Conservation (phyloP, 2,888 invertebrate species). For the Drosophila pullipes region DNA sequence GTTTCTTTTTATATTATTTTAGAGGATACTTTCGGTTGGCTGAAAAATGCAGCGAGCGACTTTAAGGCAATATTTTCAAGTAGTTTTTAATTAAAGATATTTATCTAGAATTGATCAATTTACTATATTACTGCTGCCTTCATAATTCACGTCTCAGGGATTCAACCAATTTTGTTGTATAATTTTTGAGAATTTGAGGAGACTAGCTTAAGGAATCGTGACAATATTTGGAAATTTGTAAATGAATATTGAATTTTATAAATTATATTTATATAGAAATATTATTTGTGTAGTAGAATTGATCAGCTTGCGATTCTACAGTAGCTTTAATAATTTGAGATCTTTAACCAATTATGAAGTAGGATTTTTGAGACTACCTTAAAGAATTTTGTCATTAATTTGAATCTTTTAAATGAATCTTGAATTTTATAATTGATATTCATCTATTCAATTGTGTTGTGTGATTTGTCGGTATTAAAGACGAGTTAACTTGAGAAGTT, state of each 20-base stretch:
- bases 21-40: background rate
- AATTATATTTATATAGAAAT: background rate
- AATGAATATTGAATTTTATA: no score
- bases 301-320: no score
- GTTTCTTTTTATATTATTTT: slow-evolving; percentile 26
- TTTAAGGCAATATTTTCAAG: background rate
- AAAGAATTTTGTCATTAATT: background rate
- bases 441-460: no score
- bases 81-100: background rate
- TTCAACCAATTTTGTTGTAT: no score
- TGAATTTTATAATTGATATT: no score
- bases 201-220: background rate
- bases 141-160: background rate
- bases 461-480: background rate
- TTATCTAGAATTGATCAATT: background rate
- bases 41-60: background rate
- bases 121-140: no score
- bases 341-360: fast-evolving
- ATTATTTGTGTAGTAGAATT: no score
- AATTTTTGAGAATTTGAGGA: background rate
- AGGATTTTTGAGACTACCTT: background rate
- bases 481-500: no score
- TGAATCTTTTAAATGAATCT: no score
- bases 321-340: background rate
- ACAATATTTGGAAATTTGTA: no score